Evolutionary conservation across 2,888 invertebrate species (phyloP), one percentile per base, ranked within the genome.

Genomic region (Drosophila putrida): DNA sequence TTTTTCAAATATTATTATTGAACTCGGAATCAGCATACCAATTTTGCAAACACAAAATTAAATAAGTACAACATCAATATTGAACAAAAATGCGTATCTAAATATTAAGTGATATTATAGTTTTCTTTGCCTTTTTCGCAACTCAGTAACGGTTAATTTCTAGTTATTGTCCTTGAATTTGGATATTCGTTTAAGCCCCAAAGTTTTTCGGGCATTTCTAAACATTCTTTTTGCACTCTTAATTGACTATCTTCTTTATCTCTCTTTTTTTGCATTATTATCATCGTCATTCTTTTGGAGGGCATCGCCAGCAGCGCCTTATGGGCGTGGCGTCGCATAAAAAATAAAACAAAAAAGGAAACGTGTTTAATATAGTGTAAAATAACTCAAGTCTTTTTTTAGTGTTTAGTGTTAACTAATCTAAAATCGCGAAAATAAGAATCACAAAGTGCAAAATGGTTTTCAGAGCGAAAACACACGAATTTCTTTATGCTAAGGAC

Each of bases 361-460:
- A 74, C 51, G 68, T 71, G 63, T 87, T 87, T 76, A 75, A 59
- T 83, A 58, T 83, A 58, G 81, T 82, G 80, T 78, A 78, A 75
- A 82, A 71, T 68, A 88, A 84, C 88, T 78, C 57, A 80, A 88
- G 86, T 88, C 80, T 82, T 82, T 84, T 71, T 78, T 71, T 70
- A 49, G 38, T 59, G 49, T 46, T 47, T 41, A 71, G 82, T 77
- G 82, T 76, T 68, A 79, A 80, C 83, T 84, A 88, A 88, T 85
- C 76, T 88, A 83, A 88, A 86, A 75, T 86, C 80, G 88, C 86
- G 86, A 88, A 88, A 84, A 76, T 78, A 86, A 88, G 68, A 84
- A 88, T 84, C 88, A 84, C 84, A 84, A 87, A 87, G 80, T 78
- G 75, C 66, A 75, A 74, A 78, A 71, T 61, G 64, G 62, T 72